Conservation (phyloP, 2,797 vertebrate genomes). For the Hyperoplus immaculatus region DNA sequence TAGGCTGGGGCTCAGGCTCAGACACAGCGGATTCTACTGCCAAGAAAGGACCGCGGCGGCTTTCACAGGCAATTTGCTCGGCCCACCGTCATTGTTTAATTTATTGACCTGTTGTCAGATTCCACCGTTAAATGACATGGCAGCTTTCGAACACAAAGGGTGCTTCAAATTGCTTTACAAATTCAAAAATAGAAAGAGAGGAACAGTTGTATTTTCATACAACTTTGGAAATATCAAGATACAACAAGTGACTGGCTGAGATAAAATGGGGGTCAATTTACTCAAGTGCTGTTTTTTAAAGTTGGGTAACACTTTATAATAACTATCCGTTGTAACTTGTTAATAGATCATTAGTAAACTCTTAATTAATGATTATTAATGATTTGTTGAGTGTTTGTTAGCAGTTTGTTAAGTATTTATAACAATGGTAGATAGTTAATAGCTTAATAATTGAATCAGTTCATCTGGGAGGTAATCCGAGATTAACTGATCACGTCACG, state of each 20-base stretch:
- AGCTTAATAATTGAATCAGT: too few species aligned
- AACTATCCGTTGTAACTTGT: too few species aligned
- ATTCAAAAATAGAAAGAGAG: not conserved
- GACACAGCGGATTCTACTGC: conserved; percentile 14
- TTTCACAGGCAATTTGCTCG: conserved; percentile 28
- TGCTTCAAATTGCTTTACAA: not conserved
- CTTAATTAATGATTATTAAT: too few species aligned
- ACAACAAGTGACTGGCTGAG: not conserved
- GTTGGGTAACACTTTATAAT: too few species aligned
- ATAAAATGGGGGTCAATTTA: not conserved
- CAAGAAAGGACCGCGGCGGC: conserved; percentile 10
- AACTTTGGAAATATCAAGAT: not conserved
- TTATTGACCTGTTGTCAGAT: conserved; percentile 9
- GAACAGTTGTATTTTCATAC: not conserved
- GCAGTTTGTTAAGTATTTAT: too few species aligned
- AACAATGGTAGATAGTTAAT: too few species aligned
- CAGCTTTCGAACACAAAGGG: not conserved
- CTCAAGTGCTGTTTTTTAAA: not conserved
- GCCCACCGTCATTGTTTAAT: conserved; percentile 11
- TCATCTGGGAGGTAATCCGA: too few species aligned
- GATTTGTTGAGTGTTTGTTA: too few species aligned
- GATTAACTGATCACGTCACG: too few species aligned
- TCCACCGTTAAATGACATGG: not conserved
- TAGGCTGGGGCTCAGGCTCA: conserved; percentile 3
- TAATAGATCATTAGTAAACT: too few species aligned